Evolutionary conservation across 1,140 invertebrate genomes (phyloP).

Genomic region (Drosophila bipectinata): DNA sequence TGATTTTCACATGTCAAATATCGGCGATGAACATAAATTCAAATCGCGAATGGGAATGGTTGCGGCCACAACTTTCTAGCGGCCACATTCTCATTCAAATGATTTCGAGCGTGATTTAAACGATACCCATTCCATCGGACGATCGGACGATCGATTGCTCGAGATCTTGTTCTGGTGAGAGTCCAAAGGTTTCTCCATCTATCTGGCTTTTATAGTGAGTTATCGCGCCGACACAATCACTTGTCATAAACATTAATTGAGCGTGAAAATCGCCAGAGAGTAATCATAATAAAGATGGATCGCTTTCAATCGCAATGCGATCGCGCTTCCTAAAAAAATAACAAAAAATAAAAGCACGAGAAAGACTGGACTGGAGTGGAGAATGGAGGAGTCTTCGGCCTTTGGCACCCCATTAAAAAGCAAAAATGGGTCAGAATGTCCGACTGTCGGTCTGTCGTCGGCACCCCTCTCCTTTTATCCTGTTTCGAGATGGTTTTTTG

Average conservation of each 20-base stretch:
- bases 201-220: conserved; percentile 47
- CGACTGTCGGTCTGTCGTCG: conserved; percentile 20
- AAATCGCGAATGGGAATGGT: conserved; percentile 47
- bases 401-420: conserved; percentile 79
- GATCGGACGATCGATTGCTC: conserved; percentile 18
- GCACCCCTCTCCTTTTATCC: conserved; percentile 51
- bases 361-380: conserved; percentile 33
- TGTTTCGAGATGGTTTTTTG: conserved; percentile 25
- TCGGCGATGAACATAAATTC: conserved; percentile 64
- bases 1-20: conserved; percentile 77
- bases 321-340: conserved; percentile 24
- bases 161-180: conserved; percentile 43
- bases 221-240: conserved; percentile 76
- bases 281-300: conserved; percentile 76
- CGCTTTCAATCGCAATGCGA: conserved; percentile 57
- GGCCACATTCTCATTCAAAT: conserved; percentile 65
- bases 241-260: conserved; percentile 80
- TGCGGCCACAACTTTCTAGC: conserved; percentile 61
- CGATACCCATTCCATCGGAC: conserved; percentile 31
- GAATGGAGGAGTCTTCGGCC: conserved; percentile 35
- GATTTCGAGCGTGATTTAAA: conserved; percentile 50
- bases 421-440: conserved; percentile 71
- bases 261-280: conserved; percentile 65
- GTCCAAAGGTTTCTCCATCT: conserved; percentile 38
- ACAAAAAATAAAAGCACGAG: conserved; percentile 25